Base-by-base conservation (phyloP, 2,113 vertebrate species). In the Hydrochoerus hydrochaeris region DNA sequence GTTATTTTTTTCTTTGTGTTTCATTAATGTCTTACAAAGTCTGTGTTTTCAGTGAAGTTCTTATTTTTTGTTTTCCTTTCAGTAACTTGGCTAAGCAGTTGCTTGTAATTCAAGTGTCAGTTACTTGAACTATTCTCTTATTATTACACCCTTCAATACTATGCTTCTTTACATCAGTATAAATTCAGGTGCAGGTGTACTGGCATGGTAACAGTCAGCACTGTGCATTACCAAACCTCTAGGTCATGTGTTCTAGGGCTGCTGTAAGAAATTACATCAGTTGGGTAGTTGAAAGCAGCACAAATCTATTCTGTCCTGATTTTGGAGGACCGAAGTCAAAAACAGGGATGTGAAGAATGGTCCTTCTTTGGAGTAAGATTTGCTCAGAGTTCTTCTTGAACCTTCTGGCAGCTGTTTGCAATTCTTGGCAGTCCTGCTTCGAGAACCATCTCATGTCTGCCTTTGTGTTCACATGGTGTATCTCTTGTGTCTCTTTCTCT, bases 321-420 rank as follows among this genome's bases (percentile, higher is more conserved):
- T 90, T 30, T 77, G 32, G 62, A 86, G 49, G 14, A 8, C 4
- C 71, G 26, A 71, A 67, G 24, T 26, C 8, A 12, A 84, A 52
- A 38, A 35, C 26, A 65, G 35, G 19, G 75, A 57, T 44, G 17
- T 11, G 32, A 63, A 86, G 30, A 5, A 5, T 7, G 0, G 12
- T 17, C 71, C 12, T 57, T 80, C 71, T 38, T 49, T n/a, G 52
- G 46, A 6, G n/a, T 8, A 62, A 73, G 52, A 35, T 26, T 14
- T 12, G 8, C 58, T 16, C 26, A 7, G 4, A 22, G 58, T 28
- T 10, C 20, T 28, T 10, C 20, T 38, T 8, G 11, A 20, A 57
- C 49, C 12, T 7, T 49, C 62, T 4, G 0, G 63, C 4, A 35
- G 52, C 0, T 38, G 0, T 19, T 4, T 35, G 44, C 9, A 26